Evolutionary conservation across 2,888 invertebrate genomes (phyloP).

Genomic region (Melanotus villosus): DNA sequence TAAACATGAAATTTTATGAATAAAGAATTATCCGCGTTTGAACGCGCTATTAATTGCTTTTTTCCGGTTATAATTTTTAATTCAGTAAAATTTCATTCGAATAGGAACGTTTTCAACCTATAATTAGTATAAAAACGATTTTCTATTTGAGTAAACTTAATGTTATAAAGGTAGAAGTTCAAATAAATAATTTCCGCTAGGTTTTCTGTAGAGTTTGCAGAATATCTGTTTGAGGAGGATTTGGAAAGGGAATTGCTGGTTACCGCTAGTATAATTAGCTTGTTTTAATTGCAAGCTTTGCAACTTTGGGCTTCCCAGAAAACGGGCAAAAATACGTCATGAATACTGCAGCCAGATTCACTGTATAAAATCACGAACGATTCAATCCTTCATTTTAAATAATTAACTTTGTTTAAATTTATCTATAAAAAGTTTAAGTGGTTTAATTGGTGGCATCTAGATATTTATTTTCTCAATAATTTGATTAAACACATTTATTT

Average conservation of each 20-base stretch:
- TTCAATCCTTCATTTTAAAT: conserved; percentile 30
- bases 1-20: too few species aligned
- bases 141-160: conserved; percentile 36
- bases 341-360: conserved; percentile 25
- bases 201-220: conserved; percentile 57
- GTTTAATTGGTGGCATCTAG: too few species aligned
- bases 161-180: conserved; percentile 51
- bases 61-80: too few species aligned
- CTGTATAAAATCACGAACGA: conserved; percentile 19
- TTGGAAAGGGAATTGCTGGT: conserved; percentile 41
- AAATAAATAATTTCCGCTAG: conserved; percentile 59
- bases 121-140: conserved; percentile 2
- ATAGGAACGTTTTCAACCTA: too few species aligned
- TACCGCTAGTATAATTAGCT: conserved; percentile 59
- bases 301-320: conserved; percentile 54
- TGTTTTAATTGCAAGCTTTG: conserved; percentile 62
- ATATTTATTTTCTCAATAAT: too few species aligned
- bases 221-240: conserved; percentile 57
- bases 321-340: conserved; percentile 36
- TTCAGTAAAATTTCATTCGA: background rate
- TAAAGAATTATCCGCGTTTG: too few species aligned
- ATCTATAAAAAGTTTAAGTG: too few species aligned
- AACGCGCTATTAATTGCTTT: too few species aligned
- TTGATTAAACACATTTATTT: too few species aligned
- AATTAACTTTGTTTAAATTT: too few species aligned